These are phyloP conservation scores for Eriosoma lanigerum DNA, from an alignment of 1,140 invertebrate genomes.

Conservation along the genomic window DNA sequence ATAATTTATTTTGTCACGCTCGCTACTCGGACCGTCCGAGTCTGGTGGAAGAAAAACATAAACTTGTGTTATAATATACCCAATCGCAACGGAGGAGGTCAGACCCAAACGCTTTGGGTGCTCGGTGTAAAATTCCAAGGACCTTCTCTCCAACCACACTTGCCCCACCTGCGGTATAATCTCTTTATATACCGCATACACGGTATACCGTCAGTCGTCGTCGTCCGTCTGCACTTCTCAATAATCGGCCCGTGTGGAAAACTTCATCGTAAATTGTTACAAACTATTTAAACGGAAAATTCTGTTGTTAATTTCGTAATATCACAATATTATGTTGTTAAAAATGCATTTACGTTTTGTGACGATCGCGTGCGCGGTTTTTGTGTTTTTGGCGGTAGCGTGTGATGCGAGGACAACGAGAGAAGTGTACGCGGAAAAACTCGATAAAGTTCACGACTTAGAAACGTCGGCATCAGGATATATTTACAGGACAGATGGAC, in stretches of 20 bases:
- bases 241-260: no score
- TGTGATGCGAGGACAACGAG: neutral
- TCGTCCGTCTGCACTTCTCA: no score
- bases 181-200: neutral
- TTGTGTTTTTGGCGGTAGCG: neutral
- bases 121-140: neutral
- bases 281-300: no score
- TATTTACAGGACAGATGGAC: slow-evolving; percentile 61
- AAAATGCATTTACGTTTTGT: neutral
- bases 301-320: no score
- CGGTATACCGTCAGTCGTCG: neutral
- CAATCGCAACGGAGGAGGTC: no score
- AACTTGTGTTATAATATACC: no score
- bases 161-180: neutral
- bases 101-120: no score
- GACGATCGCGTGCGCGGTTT: neutral
- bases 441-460: slow-evolving; percentile 56
- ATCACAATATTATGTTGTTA: no score
- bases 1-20: no score
- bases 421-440: neutral
- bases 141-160: neutral
- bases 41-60: no score
- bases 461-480: slow-evolving; percentile 62
- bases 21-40: no score
- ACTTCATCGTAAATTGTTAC: no score